Evolutionary conservation across 2,797 vertebrate genomes (phyloP).

Genomic region (Galagoides demidoff): DNA sequence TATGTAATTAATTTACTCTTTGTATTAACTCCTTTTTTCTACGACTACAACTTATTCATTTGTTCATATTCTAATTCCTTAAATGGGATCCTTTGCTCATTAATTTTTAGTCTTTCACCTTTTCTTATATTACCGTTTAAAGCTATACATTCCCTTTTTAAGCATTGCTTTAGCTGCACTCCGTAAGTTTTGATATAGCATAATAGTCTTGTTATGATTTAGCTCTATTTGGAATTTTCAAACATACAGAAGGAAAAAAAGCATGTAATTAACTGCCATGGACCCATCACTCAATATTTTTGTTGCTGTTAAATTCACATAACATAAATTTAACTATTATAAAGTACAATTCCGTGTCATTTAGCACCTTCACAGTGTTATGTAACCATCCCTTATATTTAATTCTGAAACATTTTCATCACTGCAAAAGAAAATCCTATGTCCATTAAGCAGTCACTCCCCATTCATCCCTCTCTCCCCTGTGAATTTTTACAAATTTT

Average conservation of each 20-base stretch:
- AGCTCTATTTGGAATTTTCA: slow-evolving; percentile 3
- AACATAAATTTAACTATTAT: neutral
- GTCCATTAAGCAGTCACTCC: neutral
- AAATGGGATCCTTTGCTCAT: neutral
- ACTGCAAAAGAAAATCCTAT: neutral
- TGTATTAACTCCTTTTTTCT: neutral
- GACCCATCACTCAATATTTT: neutral
- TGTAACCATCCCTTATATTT: neutral
- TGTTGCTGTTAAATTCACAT: neutral
- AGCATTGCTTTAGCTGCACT: neutral
- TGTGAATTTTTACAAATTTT: neutral
- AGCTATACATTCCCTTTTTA: neutral
- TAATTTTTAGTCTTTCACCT: neutral
- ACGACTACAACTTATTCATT: neutral
- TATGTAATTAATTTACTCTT: neutral
- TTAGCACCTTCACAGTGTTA: neutral
- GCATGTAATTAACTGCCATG: neutral
- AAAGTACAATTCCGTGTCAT: neutral
- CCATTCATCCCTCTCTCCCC: neutral
- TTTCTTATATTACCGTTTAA: neutral
- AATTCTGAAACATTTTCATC: neutral
- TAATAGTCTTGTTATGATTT: neutral
- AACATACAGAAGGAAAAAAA: slow-evolving; percentile 14
- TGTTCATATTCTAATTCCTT: neutral
- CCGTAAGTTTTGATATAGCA: neutral